Base-by-base conservation (phyloP, 37 sponge, comb jelly and placozoan species). In the Ianthella basta region DNA sequence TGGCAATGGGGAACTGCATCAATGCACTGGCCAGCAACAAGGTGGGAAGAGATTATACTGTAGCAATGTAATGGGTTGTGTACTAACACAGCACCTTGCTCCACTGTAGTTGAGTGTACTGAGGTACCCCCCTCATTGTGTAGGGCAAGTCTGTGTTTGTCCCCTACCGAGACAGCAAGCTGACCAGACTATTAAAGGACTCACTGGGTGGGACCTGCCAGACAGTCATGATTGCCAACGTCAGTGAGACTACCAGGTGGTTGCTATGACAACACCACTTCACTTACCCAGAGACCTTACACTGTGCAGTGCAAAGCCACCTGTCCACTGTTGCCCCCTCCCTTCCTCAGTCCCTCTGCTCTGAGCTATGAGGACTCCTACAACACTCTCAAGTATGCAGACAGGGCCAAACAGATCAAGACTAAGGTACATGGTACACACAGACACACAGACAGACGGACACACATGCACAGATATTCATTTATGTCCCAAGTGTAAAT, bases 1-100 rank as follows among this genome's bases (percentile, higher is more conserved):
- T 98, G 60, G 99, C 99, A 0, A 86, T 98, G 34, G 99, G 99
- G 19, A 98, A 98, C 88, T 94, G 95, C 59, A 98, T 98, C 87
- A 98, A 98, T 74, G 97, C 99, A 23, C 89, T 98, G 27, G 99
- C 97, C 5, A 84, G 60, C 27, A 86, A 89, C 79, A 98, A 95
- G 85, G 92, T 88, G n/a, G n/a, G n/a, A n/a, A n/a, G n/a, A n/a
- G n/a, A n/a, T n/a, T n/a, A n/a, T n/a, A n/a, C n/a, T n/a, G n/a
- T n/a, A n/a, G n/a, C n/a, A n/a, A n/a, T n/a, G n/a, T n/a, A n/a
- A n/a, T n/a, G n/a, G n/a, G n/a, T n/a, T n/a, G n/a, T n/a, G n/a
- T n/a, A n/a, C n/a, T n/a, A n/a, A n/a, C n/a, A n/a, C n/a, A n/a
- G n/a, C n/a, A n/a, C n/a, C n/a, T n/a, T n/a, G n/a, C n/a, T n/a